Evolutionary conservation across 1,140 invertebrate genomes (phyloP).

Genomic region (Agrypnia vestita): DNA sequence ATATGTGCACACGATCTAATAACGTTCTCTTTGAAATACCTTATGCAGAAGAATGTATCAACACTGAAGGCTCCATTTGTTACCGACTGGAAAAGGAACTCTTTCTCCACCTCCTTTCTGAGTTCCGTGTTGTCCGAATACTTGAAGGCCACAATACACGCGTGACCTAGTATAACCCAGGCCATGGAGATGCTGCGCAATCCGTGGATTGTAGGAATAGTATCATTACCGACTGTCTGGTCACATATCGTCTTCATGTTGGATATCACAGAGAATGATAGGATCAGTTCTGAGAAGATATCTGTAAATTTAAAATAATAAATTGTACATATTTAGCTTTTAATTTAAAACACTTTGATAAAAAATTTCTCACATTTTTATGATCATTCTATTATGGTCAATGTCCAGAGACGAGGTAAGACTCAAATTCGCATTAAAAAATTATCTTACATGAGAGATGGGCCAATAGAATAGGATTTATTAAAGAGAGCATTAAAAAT

Average conservation of each 20-base stretch:
- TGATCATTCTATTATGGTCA: too few species aligned
- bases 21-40: slow-evolving; percentile 63
- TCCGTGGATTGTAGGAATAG: slow-evolving; percentile 87
- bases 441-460: too few species aligned
- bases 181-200: slow-evolving; percentile 89
- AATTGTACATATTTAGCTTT: too few species aligned
- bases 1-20: too few species aligned
- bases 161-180: slow-evolving; percentile 95
- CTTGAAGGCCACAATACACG: slow-evolving; percentile 88
- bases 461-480: too few species aligned
- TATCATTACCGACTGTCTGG: slow-evolving; percentile 83
- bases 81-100: slow-evolving; percentile 87
- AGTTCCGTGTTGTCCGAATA: slow-evolving; percentile 90
- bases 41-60: slow-evolving; percentile 93
- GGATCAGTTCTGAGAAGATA: slow-evolving; percentile 79
- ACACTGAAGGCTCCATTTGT: slow-evolving; percentile 92
- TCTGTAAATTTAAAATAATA: slow-evolving; percentile 65
- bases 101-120: slow-evolving; percentile 83
- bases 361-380: too few species aligned
- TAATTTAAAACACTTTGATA: too few species aligned
- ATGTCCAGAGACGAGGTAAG: too few species aligned
- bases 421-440: too few species aligned
- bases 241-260: slow-evolving; percentile 87
- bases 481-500: too few species aligned
- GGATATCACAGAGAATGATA: slow-evolving; percentile 84